Base-by-base conservation (phyloP, 2,888 invertebrate species). In the Gymnocheta viridis region DNA sequence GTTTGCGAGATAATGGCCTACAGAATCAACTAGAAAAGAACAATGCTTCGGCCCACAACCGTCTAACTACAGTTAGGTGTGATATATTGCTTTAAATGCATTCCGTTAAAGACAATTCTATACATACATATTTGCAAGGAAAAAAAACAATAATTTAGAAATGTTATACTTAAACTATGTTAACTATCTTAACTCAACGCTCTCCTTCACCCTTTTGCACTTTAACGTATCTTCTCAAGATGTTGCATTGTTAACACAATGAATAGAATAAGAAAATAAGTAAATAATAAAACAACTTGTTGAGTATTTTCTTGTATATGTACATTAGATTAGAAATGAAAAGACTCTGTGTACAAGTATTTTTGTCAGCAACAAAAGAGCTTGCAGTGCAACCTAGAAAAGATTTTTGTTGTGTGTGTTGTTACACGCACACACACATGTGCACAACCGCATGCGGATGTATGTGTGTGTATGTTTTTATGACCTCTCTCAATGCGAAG, bases 241-340 rank as follows among this genome's bases (percentile, higher is more conserved):
- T 56, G 70, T 56, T 56, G 29, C 38, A 70, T 70, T 58, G 70
- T 70, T 54, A 54, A 69, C 29, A 70, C 27, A 54, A 38, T 54
- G 51, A 56, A 29, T 9, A 54, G 35, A 69, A 69, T 10, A 51
- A 51, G 17, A 67, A 35, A 51, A 22, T 35, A 49, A 67, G 69
- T 54, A 69, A 70, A 70, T 70, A 70, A 56, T 41, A 27, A 5
- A 70, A 56, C 70, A 56, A 70, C 70, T 56, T 70, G 70, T 70
- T 70, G 70, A 70, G 41, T 56, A 29, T 29, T 70, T 70, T 56
- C 44, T 58, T 56, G 70, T 56, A 29, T 27, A n/a, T n/a, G n/a
- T n/a, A 56, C 56, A 44, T 70, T 70, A 19, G 27, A 70, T 70
- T 70, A 58, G 22, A 56, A 56, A 70, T 70, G 56, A 70, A 70